These are phyloP conservation scores for Lithobates pipiens DNA, from an alignment of 2,797 vertebrate species.

Conservation along the genomic window DNA sequence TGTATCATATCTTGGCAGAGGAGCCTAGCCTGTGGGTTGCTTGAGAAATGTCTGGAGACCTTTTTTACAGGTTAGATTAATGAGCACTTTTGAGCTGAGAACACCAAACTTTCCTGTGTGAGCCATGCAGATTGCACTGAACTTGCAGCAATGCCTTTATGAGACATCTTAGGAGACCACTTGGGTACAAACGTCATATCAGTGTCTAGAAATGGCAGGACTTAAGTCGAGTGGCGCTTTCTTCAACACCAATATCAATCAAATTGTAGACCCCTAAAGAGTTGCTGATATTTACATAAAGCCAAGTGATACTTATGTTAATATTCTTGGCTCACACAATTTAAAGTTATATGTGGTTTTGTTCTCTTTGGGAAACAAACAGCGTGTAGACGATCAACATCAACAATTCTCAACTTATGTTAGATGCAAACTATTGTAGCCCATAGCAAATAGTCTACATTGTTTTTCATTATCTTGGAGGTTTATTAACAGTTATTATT, in stretches of 20 bases:
- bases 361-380: not conserved
- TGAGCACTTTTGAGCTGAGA: conserved; percentile 26
- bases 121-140: not conserved
- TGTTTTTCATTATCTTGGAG: too few relatives aligned
- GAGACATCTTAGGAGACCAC: conserved; percentile 1
- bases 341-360: not conserved
- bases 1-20: conserved; percentile 48
- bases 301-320: not conserved
- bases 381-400: too few relatives aligned
- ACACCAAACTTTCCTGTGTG: not conserved
- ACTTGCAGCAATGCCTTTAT: conserved; percentile 2
- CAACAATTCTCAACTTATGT: too few relatives aligned
- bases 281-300: not conserved
- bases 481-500: too few relatives aligned
- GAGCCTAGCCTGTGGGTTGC: conserved; percentile 21
- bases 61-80: conserved; percentile 39
- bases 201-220: not conserved
- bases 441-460: too few relatives aligned
- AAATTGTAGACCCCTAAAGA: not conserved
- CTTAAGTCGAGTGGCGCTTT: not conserved
- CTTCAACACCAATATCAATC: not conserved
- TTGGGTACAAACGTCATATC: not conserved
- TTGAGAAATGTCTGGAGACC: conserved; percentile 33
- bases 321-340: not conserved
- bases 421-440: too few relatives aligned